These are phyloP conservation scores for Podocnemis expansa DNA, from an alignment of 2,113 vertebrate species.

Conservation along the genomic window DNA sequence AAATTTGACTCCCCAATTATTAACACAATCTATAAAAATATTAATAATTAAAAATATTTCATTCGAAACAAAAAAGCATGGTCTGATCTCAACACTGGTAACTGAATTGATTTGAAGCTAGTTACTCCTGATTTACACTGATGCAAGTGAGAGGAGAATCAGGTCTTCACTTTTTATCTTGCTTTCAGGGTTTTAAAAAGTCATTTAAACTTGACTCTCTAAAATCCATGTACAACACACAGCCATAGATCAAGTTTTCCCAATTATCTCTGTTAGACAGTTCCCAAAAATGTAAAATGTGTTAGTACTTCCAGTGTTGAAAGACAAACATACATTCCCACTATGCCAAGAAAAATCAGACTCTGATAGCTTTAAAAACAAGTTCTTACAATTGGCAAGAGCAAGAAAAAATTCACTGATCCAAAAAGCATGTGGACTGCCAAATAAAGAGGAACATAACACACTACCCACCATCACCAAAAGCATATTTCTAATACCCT, in stretches of 20 bases:
- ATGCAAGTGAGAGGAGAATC: neutral
- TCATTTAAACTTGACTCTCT: conserved; percentile 2
- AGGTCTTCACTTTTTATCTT: neutral
- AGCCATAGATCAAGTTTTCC: neutral
- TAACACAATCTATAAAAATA: neutral
- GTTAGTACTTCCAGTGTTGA: neutral
- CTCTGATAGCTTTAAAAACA: conserved; percentile 30
- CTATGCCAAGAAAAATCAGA: conserved; percentile 35
- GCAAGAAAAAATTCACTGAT: neutral
- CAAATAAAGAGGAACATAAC: conserved; percentile 19
- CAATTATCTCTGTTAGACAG: neutral
- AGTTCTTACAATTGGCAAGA: conserved; percentile 7
- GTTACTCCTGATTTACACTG: neutral
- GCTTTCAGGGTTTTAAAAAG: neutral
- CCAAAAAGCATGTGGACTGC: conserved; percentile 22
- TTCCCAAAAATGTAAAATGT: neutral
- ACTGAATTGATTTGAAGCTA: neutral
- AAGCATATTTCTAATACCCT: neutral
- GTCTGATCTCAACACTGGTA: rapidly evolving
- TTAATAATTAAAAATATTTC: conserved; percentile 12
- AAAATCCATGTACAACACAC: neutral
- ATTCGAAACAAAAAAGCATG: neutral
- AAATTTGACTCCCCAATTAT: conserved; percentile 24
- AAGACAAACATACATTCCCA: neutral
- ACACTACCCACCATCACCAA: neutral